Evolutionary conservation across 2,113 vertebrate species (phyloP).

Genomic region (Rynchops niger): DNA sequence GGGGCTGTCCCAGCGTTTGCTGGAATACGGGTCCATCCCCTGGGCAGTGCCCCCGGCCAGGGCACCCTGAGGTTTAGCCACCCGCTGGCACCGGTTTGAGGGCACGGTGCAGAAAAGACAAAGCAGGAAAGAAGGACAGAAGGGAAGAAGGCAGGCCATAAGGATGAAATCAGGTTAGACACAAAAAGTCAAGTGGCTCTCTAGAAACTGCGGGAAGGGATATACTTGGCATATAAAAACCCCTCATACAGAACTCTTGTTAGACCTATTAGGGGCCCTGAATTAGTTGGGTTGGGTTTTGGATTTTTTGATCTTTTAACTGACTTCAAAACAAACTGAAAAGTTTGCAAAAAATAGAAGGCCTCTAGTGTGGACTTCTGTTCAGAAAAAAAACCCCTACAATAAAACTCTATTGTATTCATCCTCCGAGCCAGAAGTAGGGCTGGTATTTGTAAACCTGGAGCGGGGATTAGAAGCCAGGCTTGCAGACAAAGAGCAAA

Average conservation of each 20-base stretch:
- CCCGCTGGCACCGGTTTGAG: background rate
- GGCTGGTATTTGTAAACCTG: background rate
- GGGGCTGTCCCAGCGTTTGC: background rate
- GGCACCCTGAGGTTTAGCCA: background rate
- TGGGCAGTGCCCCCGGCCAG: background rate
- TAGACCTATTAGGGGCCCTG: background rate
- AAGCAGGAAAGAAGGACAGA: background rate
- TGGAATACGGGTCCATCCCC: background rate
- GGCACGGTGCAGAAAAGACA: background rate
- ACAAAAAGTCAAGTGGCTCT: background rate
- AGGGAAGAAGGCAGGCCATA: background rate
- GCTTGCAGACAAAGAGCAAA: slow-evolving; percentile 26
- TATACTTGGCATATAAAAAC: background rate
- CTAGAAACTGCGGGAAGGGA: background rate
- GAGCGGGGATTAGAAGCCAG: slow-evolving; percentile 12
- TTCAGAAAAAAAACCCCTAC: background rate
- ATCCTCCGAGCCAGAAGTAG: background rate
- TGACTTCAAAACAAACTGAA: background rate
- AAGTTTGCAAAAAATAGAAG: background rate
- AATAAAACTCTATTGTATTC: background rate
- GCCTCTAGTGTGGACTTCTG: background rate
- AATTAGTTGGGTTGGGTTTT: background rate
- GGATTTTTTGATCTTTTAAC: background rate
- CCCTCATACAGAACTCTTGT: background rate
- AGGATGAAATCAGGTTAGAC: background rate